Base-by-base conservation (phyloP, 2,888 invertebrate species). In the Chrysolina americana region DNA sequence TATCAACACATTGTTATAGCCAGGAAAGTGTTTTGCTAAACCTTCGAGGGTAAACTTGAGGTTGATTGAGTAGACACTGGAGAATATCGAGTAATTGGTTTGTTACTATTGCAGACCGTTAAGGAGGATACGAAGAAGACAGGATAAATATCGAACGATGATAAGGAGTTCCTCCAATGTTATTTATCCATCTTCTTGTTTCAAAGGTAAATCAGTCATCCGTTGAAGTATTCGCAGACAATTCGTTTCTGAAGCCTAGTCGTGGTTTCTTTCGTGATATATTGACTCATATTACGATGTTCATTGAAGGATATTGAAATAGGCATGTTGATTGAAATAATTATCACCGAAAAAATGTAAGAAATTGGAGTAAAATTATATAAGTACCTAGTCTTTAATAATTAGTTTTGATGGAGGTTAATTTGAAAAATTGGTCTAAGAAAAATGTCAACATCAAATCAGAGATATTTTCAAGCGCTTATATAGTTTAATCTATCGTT, bases 1-100 rank as follows among this genome's bases (percentile, higher is more conserved):
- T 48, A 65, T 65, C 65, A 65, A 65, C 65, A 65, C 65, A 47
- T 65, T 65, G 65, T 48, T 65, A 48, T 28, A 65, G 21, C n/a
- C 17, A 19, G n/a, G 23, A 47, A 48, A 48, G 48, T 65, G 48
- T 65, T 65, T 65, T 48, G 15, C 47, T 48, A 48, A 65, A 48
- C 23, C 50, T 65, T 23, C 15, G 10, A 11, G 36, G 23, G 41
- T 47, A 50, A 65, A 48, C 28, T 48, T 13, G 10, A 13, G 19
- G 56, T 56, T 56, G 56, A 56, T 56, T 56, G 56, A 56, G 56
- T 13, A 56, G 56, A 56, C 56, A 15, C 17, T 23, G 56, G 23
- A 56, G 56, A 23, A 19, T 56, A 19, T 56, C 56, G n/a, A 13
- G 10, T 65, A 50, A 65, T 65, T 65, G 65, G 65, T 10, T 56